Percentiles rank a stretch among this genome's conserved stretches.
phyloP scores from a whole-genome alignment of 1,140 invertebrate genomes.

The Augochlora pura region DNA sequence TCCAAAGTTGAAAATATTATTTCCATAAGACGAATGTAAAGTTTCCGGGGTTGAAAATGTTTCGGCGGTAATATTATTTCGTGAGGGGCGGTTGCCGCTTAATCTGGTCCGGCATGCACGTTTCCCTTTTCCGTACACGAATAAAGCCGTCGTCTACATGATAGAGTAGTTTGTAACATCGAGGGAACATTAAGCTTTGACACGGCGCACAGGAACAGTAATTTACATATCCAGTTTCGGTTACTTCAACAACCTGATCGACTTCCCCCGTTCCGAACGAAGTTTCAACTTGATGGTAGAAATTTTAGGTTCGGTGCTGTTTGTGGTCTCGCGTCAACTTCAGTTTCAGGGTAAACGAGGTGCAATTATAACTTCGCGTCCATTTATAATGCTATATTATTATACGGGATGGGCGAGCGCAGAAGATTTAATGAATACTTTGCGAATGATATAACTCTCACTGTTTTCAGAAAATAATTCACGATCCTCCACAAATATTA shows the following conservation, averaged over 20 bases:
- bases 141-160: background rate
- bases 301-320: background rate
- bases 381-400: background rate
- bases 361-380: background rate
- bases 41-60: background rate
- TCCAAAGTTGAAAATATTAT: too few species aligned
- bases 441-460: too few species aligned
- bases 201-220: background rate
- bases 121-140: background rate
- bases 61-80: background rate
- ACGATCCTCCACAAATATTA: too few species aligned
- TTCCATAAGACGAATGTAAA: background rate
- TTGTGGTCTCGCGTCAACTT: background rate
- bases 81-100: background rate
- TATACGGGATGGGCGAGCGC: background rate
- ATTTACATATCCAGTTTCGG: constrained; percentile 39
- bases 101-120: background rate
- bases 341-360: background rate
- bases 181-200: constrained; percentile 14
- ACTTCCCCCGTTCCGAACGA: constrained; percentile 12
- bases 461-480: too few species aligned
- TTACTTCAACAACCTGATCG: constrained; percentile 8
- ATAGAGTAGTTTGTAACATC: constrained; percentile 16
- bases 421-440: too few species aligned
- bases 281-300: background rate